Evolutionary conservation across 2,797 vertebrate genomes (phyloP).

Genomic region (Lerista edwardsae): DNA sequence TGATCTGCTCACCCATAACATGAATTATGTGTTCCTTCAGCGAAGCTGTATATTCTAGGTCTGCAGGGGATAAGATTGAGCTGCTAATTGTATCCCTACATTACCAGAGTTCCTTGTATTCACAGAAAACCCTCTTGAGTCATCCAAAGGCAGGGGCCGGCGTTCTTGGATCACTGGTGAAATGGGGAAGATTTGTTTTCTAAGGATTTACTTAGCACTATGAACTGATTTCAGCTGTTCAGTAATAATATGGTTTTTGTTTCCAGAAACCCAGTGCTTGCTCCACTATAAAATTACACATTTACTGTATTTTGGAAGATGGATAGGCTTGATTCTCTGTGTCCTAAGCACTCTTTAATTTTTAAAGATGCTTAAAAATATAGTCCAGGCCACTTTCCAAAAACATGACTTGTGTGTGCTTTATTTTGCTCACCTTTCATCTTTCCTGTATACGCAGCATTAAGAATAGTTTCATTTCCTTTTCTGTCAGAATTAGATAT

Average conservation of each 20-base stretch:
- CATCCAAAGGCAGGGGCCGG: too few species aligned
- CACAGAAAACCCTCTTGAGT: too few species aligned
- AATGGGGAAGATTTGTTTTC: not conserved
- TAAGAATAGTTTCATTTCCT: not conserved
- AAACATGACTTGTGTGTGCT: not conserved
- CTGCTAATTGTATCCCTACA: too few species aligned
- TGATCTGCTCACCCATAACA: too few species aligned
- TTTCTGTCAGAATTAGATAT: not conserved
- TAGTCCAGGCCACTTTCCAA: not conserved
- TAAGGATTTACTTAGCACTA: not conserved
- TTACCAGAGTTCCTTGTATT: too few species aligned
- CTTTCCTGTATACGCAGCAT: not conserved
- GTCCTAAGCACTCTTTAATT: not conserved
- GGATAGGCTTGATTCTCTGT: not conserved
- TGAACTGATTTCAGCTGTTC: not conserved
- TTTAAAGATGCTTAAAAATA: slow-evolving; percentile 34
- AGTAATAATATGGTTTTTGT: slow-evolving; percentile 14
- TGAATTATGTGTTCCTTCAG: too few species aligned
- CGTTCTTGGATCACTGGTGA: not conserved
- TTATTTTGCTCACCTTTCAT: not conserved
- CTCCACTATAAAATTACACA: not conserved
- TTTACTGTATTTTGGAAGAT: slow-evolving; percentile 16
- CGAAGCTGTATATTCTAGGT: too few species aligned
- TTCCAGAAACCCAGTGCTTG: slow-evolving; percentile 18
- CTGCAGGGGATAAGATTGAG: too few species aligned